Evolutionary conservation across 2,113 vertebrate species (phyloP).

Genomic region (Calypte anna): DNA sequence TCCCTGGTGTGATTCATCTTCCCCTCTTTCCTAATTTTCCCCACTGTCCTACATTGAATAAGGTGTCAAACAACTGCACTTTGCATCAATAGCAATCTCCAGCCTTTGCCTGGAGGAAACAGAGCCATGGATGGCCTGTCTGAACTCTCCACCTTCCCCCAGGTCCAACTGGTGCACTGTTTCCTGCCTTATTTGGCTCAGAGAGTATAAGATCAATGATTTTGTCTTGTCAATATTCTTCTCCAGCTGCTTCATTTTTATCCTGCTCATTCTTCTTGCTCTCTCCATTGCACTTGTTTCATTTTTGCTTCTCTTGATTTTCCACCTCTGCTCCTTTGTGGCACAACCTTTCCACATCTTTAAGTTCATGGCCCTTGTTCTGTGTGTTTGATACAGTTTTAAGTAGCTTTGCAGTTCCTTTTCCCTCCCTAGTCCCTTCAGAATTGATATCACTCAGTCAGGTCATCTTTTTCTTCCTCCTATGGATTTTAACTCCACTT

Average conservation of each 20-base stretch:
- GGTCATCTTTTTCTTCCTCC: background rate
- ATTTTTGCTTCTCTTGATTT: constrained; percentile 36
- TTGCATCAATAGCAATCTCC: background rate
- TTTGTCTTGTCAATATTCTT: background rate
- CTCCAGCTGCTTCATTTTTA: background rate
- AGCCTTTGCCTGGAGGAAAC: background rate
- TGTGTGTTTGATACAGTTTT: constrained; percentile 38
- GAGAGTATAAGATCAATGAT: background rate
- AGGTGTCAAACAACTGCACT: no score
- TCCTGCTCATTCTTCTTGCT: background rate
- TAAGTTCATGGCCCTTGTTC: constrained; percentile 22
- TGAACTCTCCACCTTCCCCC: background rate
- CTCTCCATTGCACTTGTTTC: background rate
- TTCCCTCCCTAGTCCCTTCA: background rate
- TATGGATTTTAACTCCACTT: background rate
- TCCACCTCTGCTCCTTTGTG: constrained; percentile 28
- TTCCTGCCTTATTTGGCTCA: background rate
- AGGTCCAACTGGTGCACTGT: background rate
- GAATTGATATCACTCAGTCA: constrained; percentile 14
- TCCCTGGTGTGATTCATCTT: background rate
- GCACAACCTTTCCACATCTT: constrained; percentile 25
- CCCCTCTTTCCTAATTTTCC: background rate
- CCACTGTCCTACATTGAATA: background rate
- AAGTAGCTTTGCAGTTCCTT: constrained; percentile 32
- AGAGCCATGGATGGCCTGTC: background rate